Evolutionary conservation across 2,797 vertebrate species (phyloP).

Genomic region (Okamejei kenojei): DNA sequence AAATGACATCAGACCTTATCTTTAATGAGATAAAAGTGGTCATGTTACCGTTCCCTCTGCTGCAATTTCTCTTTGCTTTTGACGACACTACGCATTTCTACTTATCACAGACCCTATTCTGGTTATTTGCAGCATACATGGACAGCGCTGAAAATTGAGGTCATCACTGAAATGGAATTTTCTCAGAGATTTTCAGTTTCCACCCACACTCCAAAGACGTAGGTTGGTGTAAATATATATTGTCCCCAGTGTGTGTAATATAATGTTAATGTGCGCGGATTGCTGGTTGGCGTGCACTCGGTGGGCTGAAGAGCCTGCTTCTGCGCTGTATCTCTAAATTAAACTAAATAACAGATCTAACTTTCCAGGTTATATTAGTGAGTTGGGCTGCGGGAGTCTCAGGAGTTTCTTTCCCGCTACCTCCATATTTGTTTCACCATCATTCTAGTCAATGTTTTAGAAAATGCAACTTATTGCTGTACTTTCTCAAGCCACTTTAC

Average conservation of each 20-base stretch:
- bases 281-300: no score
- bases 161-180: neutral
- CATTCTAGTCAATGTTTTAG: no score
- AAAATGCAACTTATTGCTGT: no score
- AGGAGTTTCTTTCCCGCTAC: neutral
- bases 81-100: neutral
- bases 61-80: neutral
- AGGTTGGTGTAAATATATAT: no score
- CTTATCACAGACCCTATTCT: neutral
- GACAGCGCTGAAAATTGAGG: neutral
- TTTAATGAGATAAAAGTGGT: neutral
- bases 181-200: no score
- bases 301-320: no score
- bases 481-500: no score
- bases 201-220: no score
- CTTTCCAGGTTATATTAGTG: neutral
- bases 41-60: neutral
- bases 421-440: no score
- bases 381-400: neutral
- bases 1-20: neutral
- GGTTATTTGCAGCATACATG: neutral
- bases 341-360: neutral
- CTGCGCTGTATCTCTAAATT: no score
- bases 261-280: no score
- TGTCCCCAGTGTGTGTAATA: no score